These are phyloP conservation scores for Drosophila testacea DNA, from an alignment of 2,888 invertebrate genomes.

Conservation along the genomic window DNA sequence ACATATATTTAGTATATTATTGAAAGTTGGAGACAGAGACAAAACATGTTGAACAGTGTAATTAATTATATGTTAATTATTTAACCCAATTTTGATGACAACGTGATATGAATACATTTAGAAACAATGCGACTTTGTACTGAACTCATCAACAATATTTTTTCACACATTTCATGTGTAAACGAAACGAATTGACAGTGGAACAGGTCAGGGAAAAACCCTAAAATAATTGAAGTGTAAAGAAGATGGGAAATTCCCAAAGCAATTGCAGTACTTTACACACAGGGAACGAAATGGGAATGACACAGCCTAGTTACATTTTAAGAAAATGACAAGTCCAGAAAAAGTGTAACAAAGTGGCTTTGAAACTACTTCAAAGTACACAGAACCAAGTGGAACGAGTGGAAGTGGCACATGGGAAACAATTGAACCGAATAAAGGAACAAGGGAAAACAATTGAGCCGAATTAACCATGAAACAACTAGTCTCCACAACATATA, in stretches of 20 bases:
- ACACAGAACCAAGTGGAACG: conserved; percentile 2
- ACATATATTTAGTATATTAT: conserved; percentile 2
- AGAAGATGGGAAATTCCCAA: too few relatives aligned
- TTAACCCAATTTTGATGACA: conserved; percentile 57
- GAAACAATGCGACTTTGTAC: conserved; percentile 7
- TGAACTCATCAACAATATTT: not conserved
- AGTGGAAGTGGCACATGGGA: not conserved
- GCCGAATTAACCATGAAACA: not conserved
- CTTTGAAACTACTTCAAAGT: not conserved
- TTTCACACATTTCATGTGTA: not conserved
- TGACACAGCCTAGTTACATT: not conserved
- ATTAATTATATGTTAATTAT: conserved; percentile 62
- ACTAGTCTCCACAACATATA: too few relatives aligned
- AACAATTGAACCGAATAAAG: not conserved
- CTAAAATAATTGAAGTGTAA: too few relatives aligned
- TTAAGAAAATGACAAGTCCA: not conserved
- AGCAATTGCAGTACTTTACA: too few relatives aligned
- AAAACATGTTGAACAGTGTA: conserved; percentile 17
- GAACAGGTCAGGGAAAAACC: not conserved
- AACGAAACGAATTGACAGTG: conserved; percentile 3
- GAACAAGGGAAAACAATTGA: not conserved
- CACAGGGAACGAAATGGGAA: not conserved
- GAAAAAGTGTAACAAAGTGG: not conserved
- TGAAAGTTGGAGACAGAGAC: not conserved
- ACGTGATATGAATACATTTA: conserved; percentile 29